Evolutionary conservation across 2,888 invertebrate species (phyloP).

Genomic region (Suillia variegata): DNA sequence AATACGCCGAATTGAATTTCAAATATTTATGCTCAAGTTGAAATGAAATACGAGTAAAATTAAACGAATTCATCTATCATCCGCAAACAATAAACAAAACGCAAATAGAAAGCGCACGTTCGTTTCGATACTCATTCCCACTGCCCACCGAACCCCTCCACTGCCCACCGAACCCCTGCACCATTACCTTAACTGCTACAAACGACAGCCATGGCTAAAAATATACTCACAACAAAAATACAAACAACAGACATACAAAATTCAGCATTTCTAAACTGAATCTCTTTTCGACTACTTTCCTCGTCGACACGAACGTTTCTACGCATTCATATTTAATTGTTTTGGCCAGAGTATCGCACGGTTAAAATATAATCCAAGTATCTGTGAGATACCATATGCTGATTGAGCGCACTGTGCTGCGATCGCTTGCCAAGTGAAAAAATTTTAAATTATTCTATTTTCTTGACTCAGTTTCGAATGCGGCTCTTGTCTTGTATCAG

Average conservation of each 20-base stretch:
- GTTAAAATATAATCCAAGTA: no score
- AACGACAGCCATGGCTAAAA: background rate
- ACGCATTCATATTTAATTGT: conserved; percentile 29
- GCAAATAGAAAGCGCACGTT: conserved; percentile 51
- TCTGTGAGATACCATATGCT: no score
- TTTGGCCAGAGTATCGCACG: conserved; percentile 25
- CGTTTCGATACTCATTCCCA: background rate
- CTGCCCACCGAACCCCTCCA: background rate
- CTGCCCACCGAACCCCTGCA: background rate
- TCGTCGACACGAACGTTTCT: background rate
- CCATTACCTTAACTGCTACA: no score
- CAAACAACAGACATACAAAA: background rate
- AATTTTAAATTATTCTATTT: no score
- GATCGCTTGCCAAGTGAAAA: no score
- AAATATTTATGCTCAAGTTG: background rate
- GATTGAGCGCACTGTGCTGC: no score
- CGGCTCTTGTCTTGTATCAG: no score
- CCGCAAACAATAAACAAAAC: conserved; percentile 46
- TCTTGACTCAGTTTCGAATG: no score
- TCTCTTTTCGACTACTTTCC: conserved; percentile 4
- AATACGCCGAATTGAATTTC: background rate
- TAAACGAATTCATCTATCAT: conserved; percentile 38
- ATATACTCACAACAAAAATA: background rate
- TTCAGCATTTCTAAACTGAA: no score
- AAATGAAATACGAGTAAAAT: no score